These are phyloP conservation scores for Eubucco bourcierii DNA, from an alignment of 2,113 vertebrate genomes.

Conservation along the genomic window DNA sequence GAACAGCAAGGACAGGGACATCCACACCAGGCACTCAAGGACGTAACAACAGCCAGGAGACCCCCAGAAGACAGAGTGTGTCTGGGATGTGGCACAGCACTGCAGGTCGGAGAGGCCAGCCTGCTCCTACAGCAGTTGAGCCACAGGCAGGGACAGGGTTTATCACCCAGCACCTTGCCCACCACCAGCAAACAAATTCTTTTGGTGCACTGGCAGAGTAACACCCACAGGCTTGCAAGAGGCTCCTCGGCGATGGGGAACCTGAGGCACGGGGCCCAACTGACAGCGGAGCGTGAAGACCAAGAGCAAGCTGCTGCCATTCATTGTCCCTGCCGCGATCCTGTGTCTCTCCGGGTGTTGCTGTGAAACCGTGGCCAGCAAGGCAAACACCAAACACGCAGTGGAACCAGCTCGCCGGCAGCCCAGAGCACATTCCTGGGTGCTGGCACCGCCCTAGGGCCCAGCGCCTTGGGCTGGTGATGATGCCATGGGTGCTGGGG, in stretches of 20 bases:
- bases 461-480: not conserved
- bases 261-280: not conserved
- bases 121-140: not conserved
- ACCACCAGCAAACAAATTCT: not conserved
- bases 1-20: not conserved
- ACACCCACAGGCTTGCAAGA: accelerated
- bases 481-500: accelerated
- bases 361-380: not conserved
- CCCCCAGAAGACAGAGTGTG: accelerated
- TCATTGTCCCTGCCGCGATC: not conserved
- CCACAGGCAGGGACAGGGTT: not conserved
- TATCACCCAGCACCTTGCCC: not conserved
- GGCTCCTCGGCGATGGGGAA: accelerated
- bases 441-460: not conserved
- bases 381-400: not conserved
- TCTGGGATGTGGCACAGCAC: not conserved
- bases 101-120: not conserved
- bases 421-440: constrained; percentile 17
- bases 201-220: accelerated
- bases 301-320: not conserved
- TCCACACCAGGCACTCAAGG: not conserved
- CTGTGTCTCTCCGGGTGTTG: not conserved
- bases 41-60: not conserved
- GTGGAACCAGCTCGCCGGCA: constrained; percentile 40
- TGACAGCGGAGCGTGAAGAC: accelerated